These are phyloP conservation scores for Sycophila sp. DNA, from an alignment of 1,140 invertebrate species.

Conservation along the genomic window DNA sequence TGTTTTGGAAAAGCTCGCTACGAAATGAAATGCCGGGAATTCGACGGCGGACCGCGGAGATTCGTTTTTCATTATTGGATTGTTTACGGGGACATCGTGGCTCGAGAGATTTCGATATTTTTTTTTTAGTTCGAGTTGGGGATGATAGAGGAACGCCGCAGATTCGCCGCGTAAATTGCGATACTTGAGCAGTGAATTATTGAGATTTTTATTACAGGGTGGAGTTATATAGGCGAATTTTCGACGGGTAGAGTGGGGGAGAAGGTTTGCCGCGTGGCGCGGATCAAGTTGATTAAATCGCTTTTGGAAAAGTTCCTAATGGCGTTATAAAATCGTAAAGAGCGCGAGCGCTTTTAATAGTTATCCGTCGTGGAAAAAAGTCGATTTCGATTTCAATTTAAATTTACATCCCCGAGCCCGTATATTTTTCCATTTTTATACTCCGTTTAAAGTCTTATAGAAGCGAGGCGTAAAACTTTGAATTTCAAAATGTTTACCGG, in stretches of 20 bases:
- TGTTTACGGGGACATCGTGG: too few species aligned
- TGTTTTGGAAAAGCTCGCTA: slow-evolving; percentile 14
- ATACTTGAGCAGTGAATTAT: neutral
- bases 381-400: neutral
- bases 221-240: neutral
- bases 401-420: too few species aligned
- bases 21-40: slow-evolving; percentile 12
- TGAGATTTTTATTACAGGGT: neutral
- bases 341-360: neutral
- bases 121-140: neutral
- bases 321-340: neutral
- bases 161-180: too few species aligned
- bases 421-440: too few species aligned
- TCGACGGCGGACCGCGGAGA: neutral
- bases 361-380: neutral
- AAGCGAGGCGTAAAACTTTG: too few species aligned
- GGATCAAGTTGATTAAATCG: neutral
- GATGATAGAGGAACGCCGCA: too few species aligned
- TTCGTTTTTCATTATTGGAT: neutral
- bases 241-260: neutral
- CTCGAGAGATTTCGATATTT: neutral
- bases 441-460: too few species aligned
- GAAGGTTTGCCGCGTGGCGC: neutral
- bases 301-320: neutral
- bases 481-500: too few species aligned